Evolutionary conservation across 2,888 invertebrate genomes (phyloP), one percentile per base, ranked within the genome.

Genomic region (Craniophora ligustri): DNA sequence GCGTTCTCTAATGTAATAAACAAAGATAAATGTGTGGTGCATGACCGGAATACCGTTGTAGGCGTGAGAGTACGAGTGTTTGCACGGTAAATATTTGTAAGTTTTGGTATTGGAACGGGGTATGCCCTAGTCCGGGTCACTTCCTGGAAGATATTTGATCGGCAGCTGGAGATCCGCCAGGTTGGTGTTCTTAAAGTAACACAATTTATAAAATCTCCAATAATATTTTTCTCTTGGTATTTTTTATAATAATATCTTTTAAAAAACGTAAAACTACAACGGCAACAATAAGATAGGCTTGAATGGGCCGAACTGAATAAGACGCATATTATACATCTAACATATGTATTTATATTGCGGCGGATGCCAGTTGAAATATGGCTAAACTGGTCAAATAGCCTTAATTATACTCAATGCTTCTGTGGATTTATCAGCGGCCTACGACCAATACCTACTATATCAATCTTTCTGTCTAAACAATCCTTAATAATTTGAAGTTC

Each of bases 131-230:
- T 48, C 61, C 6, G 42, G 21, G 45, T 42, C 36, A 30, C 34
- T 19, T 13, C 16, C 30, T 26, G 13, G 48, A 48, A 67, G 48
- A 66, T 64, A 45, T 45, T 34, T 46, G 31, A 48, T 54, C 36
- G 14, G 61, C 63, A 35, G 60, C 64, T 60, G 67, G 61, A 45
- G 48, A 60, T 13, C 67, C 67, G 64, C 47, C 61, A 64, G 64
- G 64, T 64, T 46, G 10, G 64, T 64, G 35, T 15, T 34, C 19
- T 45, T 48, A 48, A 16, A 26, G 15, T 11, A 36, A 30, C 16
- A 26, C n/a, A n/a, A n/a, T n/a, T n/a, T n/a, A n/a, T n/a, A n/a
- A n/a, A n/a, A n/a, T n/a, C n/a, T n/a, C n/a, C n/a, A n/a, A n/a
- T n/a, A n/a, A n/a, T n/a, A n/a, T n/a, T n/a, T n/a, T n/a, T n/a